phyloP scores from a whole-genome alignment of 2,888 invertebrate genomes.

The Heliconius cydno region DNA sequence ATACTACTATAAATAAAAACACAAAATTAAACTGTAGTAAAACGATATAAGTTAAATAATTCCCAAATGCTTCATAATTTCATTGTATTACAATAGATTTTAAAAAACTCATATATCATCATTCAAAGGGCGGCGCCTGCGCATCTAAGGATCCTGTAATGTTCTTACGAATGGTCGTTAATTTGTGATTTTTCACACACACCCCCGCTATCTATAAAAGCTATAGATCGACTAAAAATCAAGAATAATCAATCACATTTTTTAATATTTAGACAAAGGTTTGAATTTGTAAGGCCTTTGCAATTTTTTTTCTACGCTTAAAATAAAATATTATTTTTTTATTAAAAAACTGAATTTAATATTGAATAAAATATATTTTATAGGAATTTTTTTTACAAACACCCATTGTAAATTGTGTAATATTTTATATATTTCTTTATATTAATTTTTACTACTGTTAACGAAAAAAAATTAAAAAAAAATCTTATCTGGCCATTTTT shows the following conservation, averaged over 20 bases:
- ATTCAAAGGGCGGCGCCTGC: conserved; percentile 60
- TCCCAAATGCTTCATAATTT: neutral
- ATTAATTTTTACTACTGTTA: neutral
- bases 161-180: conserved; percentile 58
- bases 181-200: conserved; percentile 81
- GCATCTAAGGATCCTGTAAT: conserved; percentile 52
- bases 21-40: neutral
- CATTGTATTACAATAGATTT: neutral
- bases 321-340: neutral
- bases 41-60: neutral
- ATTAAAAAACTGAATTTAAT: neutral
- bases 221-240: conserved; percentile 36
- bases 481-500: neutral
- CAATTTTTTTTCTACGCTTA: neutral
- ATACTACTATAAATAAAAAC: neutral
- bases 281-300: neutral
- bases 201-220: conserved; percentile 55
- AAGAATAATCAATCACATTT: conserved; percentile 43
- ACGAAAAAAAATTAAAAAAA: neutral
- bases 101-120: conserved; percentile 46
- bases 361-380: no score
- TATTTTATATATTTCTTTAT: neutral
- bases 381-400: no score
- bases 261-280: conserved; percentile 9
- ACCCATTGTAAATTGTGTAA: neutral